These are phyloP conservation scores for Odontomyia ornata DNA, from an alignment of 2,888 invertebrate genomes.

Conservation along the genomic window DNA sequence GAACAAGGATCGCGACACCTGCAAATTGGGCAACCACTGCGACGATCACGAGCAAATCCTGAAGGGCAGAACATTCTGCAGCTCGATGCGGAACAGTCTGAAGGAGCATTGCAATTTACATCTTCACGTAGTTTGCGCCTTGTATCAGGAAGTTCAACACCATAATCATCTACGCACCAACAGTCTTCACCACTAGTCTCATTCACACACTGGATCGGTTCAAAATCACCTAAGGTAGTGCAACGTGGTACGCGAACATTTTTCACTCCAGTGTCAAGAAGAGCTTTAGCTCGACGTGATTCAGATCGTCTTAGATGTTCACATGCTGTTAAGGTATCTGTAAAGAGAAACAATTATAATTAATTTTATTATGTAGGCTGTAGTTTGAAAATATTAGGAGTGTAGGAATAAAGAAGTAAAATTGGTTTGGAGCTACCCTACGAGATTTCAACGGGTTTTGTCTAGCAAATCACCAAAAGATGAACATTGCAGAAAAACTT, in stretches of 20 bases:
- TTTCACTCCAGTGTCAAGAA: slow-evolving; percentile 62
- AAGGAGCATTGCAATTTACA: slow-evolving; percentile 64
- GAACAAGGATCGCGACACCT: slow-evolving; percentile 84
- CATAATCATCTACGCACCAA: slow-evolving; percentile 85
- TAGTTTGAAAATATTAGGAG: no score
- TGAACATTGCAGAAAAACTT: no score
- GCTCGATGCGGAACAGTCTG: slow-evolving; percentile 79
- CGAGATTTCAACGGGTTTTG: no score
- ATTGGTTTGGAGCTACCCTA: no score
- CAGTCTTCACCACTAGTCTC: slow-evolving; percentile 75
- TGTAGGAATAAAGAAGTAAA: no score
- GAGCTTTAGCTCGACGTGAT: slow-evolving; percentile 69
- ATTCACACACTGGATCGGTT: slow-evolving; percentile 79
- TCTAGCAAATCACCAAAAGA: no score
- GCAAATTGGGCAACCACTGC: slow-evolving; percentile 79
- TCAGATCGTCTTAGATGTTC: slow-evolving; percentile 73
- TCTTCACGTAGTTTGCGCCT: slow-evolving; percentile 64
- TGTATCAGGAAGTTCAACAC: slow-evolving; percentile 81
- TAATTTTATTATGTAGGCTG: no score
- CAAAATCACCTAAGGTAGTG: slow-evolving; percentile 75
- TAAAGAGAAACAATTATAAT: slow-evolving; percentile 44
- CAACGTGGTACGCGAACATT: slow-evolving; percentile 76
- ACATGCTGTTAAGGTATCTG: slow-evolving; percentile 68
- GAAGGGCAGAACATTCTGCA: slow-evolving; percentile 89
- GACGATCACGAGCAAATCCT: slow-evolving; percentile 76